Conservation (phyloP, 2,113 vertebrate species). For the Bucco capensis region DNA sequence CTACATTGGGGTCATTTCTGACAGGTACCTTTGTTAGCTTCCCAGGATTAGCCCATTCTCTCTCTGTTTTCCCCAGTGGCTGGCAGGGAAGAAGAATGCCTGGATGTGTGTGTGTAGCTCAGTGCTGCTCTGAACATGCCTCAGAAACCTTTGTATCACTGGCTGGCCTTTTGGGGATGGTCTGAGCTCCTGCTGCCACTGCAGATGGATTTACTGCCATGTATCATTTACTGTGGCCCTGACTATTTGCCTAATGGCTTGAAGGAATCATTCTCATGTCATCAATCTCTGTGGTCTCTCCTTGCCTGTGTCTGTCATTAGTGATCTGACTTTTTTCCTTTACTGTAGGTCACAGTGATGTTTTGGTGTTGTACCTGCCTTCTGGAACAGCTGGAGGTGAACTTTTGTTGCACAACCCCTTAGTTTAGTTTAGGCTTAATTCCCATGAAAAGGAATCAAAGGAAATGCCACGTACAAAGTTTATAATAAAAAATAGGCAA, state of each 20-base stretch:
- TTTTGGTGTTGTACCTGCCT: not conserved
- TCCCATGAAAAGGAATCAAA: not conserved
- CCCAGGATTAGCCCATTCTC: not conserved
- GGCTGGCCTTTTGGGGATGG: rapidly evolving
- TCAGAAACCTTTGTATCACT: not conserved
- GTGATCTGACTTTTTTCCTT: not conserved
- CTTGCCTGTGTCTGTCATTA: not conserved
- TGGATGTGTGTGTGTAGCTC: rapidly evolving
- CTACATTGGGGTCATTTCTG: not conserved
- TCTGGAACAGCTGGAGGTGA: not conserved
- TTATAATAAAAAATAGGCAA: not conserved
- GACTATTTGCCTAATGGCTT: not conserved
- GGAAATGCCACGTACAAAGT: not conserved
- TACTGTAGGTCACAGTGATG: not conserved
- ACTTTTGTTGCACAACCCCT: not conserved
- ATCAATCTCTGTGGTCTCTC: not conserved
- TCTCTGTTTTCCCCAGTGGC: not conserved
- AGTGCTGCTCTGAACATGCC: not conserved
- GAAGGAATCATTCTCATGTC: not conserved
- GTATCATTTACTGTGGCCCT: not conserved
- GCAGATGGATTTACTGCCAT: not conserved
- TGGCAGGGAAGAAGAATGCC: not conserved
- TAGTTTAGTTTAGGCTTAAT: too few species aligned
- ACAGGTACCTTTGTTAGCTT: rapidly evolving
- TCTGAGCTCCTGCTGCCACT: not conserved